phyloP scores from a whole-genome alignment of 2,888 invertebrate genomes.

The Thymelicus sylvestris region DNA sequence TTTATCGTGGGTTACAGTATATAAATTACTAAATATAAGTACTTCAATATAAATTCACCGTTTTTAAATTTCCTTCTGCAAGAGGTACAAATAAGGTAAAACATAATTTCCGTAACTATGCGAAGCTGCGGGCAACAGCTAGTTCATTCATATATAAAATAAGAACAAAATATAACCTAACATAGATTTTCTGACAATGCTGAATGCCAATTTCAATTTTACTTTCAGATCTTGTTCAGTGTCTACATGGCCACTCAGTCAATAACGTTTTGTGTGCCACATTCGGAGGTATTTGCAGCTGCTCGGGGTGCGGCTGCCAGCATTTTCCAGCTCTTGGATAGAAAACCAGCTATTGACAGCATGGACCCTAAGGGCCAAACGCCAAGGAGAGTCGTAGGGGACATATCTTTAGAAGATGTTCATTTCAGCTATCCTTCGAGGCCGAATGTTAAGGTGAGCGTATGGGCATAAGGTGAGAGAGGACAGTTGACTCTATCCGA shows the following conservation, averaged over 20 bases:
- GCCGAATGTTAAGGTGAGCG: slow-evolving; percentile 86
- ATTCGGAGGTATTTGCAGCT: slow-evolving; percentile 89
- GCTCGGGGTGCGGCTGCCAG: slow-evolving; percentile 90
- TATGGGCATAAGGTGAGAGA: too few relatives aligned
- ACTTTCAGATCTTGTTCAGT: slow-evolving; percentile 87
- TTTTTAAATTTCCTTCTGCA: too few relatives aligned
- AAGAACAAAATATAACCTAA: too few relatives aligned
- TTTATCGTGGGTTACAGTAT: too few relatives aligned
- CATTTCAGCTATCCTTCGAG: slow-evolving; percentile 92
- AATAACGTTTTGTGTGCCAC: slow-evolving; percentile 90
- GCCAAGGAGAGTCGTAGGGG: slow-evolving; percentile 86
- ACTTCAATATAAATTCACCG: too few relatives aligned
- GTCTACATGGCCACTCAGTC: slow-evolving; percentile 91
- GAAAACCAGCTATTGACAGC: slow-evolving; percentile 89
- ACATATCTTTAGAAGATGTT: slow-evolving; percentile 88
- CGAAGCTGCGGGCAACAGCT: too few relatives aligned
- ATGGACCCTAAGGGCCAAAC: slow-evolving; percentile 85
- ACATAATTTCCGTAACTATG: too few relatives aligned
- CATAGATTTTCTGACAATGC: neutral
- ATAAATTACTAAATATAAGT: too few relatives aligned
- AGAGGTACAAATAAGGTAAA: too few relatives aligned
- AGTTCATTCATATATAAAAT: too few relatives aligned
- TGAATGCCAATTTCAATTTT: neutral
- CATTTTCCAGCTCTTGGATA: slow-evolving; percentile 89
- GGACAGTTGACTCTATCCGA: too few relatives aligned